Percentiles rank a stretch among this genome's conserved stretches.
Conservation (phyloP, 2,113 vertebrate genomes). For the Chrysemys picta region DNA sequence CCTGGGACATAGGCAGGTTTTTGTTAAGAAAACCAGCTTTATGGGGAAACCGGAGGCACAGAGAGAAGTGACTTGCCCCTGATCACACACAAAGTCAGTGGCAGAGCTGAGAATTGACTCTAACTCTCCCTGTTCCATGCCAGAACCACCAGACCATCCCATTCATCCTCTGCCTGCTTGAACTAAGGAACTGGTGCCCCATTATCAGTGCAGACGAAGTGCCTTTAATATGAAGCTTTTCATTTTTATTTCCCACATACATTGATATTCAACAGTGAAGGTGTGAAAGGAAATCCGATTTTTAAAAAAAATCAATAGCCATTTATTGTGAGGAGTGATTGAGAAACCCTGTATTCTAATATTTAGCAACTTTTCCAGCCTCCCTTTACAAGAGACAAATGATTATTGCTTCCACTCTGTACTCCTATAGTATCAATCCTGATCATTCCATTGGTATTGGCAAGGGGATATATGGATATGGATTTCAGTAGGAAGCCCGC, state of each 20-base stretch:
- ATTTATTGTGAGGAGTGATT: slow-evolving; percentile 72
- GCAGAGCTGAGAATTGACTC: background rate
- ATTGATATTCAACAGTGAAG: slow-evolving; percentile 74
- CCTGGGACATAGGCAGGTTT: background rate
- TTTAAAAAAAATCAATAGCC: slow-evolving; percentile 65
- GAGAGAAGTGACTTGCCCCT: background rate
- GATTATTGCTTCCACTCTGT: slow-evolving; percentile 28
- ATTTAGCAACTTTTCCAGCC: slow-evolving; percentile 72
- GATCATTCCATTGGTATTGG: slow-evolving; percentile 61
- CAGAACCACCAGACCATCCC: background rate
- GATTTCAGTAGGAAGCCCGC: slow-evolving; percentile 62
- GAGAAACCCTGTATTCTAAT: slow-evolving; percentile 67
- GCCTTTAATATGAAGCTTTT: slow-evolving; percentile 65
- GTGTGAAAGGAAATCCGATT: slow-evolving; percentile 74
- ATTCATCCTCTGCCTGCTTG: slow-evolving; percentile 1
- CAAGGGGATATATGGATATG: slow-evolving; percentile 47
- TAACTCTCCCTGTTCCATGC: background rate
- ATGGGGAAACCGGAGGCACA: background rate
- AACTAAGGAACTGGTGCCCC: slow-evolving; percentile 44
- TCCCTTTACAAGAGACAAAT: slow-evolving; percentile 66
- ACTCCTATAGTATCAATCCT: slow-evolving; percentile 62
- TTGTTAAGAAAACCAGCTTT: background rate
- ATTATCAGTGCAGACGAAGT: slow-evolving; percentile 50
- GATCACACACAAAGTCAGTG: background rate
- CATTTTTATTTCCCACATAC: slow-evolving; percentile 71